These are phyloP conservation scores for Upupa epops DNA, from an alignment of 2,113 vertebrate genomes.

Conservation along the genomic window DNA sequence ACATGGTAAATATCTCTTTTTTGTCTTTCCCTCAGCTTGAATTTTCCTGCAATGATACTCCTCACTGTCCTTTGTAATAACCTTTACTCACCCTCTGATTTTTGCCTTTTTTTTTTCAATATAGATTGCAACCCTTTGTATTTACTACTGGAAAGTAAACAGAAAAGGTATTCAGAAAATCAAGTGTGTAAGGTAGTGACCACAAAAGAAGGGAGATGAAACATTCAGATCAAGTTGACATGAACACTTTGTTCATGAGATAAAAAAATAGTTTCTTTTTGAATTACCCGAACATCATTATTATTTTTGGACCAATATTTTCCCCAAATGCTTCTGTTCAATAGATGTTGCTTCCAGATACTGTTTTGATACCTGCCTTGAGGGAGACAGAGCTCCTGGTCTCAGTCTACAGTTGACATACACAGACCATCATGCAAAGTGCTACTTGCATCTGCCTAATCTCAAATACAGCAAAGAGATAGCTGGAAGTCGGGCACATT, in stretches of 20 bases:
- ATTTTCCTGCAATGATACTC: not conserved
- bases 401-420: not conserved
- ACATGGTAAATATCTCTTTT: no score
- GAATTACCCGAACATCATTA: no score
- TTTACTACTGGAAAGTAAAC: not conserved
- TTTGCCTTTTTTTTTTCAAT: not conserved
- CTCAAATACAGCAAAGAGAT: not conserved
- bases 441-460: not conserved
- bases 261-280: no score
- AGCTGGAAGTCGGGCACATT: not conserved
- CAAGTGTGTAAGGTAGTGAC: not conserved
- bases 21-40: no score
- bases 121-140: not conserved
- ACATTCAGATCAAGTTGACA: not conserved
- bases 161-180: not conserved
- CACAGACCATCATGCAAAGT: not conserved
- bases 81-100: not conserved
- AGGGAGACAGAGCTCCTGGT: not conserved
- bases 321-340: not conserved
- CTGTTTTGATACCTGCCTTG: not conserved
- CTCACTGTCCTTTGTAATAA: not conserved
- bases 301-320: accelerated
- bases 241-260: not conserved
- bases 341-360: not conserved
- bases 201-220: not conserved